Evolutionary conservation across 1,140 invertebrate genomes (phyloP).

Genomic region (Marisa cornuarietis): DNA sequence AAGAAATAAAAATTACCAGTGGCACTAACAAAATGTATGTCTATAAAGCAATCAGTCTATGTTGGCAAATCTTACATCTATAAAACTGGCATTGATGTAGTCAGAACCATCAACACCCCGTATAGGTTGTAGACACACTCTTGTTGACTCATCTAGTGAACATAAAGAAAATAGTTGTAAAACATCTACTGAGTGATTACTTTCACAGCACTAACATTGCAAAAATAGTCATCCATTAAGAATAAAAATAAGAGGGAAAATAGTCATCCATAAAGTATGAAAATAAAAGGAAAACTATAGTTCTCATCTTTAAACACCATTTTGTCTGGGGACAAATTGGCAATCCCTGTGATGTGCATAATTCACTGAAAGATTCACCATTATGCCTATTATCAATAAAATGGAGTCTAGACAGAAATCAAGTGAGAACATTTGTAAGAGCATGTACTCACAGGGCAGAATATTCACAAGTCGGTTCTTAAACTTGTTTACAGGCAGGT

Average conservation of each 20-base stretch:
- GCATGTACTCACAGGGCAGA: slow-evolving; percentile 80
- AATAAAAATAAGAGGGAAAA: too few relatives aligned
- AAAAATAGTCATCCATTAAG: not conserved
- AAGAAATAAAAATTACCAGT: not conserved
- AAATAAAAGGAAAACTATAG: too few relatives aligned
- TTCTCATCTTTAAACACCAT: too few relatives aligned
- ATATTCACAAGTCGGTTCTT: slow-evolving; percentile 98
- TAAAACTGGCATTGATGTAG: slow-evolving; percentile 98
- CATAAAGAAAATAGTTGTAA: not conserved
- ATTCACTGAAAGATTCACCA: too few relatives aligned
- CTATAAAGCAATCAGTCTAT: not conserved
- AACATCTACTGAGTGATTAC: not conserved
- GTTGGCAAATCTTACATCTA: slow-evolving; percentile 77
- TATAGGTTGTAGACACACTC: slow-evolving; percentile 92
- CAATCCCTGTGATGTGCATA: too few relatives aligned
- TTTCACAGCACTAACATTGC: not conserved
- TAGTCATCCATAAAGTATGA: too few relatives aligned
- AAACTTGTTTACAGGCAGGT: slow-evolving; percentile 95
- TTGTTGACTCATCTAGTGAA: slow-evolving; percentile 80
- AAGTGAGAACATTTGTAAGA: not conserved
- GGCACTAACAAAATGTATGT: not conserved
- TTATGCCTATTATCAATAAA: too few relatives aligned
- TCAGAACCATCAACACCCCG: slow-evolving; percentile 94
- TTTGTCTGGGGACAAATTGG: too few relatives aligned
- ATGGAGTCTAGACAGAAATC: too few relatives aligned